phyloP scores from a whole-genome alignment of 92 coral and sea anemone genomes.

The Bergia sp. region DNA sequence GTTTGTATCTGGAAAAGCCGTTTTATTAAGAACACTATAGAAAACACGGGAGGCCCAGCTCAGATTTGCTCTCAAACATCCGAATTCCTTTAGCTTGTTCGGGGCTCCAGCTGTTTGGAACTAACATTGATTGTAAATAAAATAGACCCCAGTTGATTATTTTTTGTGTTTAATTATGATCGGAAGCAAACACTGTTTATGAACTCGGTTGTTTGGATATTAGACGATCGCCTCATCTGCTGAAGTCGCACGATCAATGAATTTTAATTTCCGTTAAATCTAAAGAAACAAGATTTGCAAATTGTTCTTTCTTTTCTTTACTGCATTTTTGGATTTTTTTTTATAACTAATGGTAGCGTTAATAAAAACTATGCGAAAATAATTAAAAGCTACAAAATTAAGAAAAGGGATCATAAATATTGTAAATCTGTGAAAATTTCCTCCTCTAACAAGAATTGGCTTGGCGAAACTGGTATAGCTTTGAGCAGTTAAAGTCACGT shows the following conservation, averaged over 20 bases:
- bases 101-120: constrained; percentile 16
- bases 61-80: constrained; percentile 12
- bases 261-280: constrained; percentile 32
- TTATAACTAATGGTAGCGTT: background rate
- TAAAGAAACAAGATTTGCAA: background rate
- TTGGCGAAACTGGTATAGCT: background rate
- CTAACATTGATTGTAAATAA: constrained; percentile 22
- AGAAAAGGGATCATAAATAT: background rate
- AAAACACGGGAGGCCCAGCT: constrained; percentile 11
- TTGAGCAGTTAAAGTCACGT: background rate
- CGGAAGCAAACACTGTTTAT: constrained; percentile 32
- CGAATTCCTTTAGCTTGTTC: constrained; percentile 23
- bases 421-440: background rate
- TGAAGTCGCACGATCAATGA: constrained; percentile 21
- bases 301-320: background rate
- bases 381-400: constrained; percentile 9
- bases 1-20: background rate
- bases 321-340: background rate
- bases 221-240: constrained; percentile 34
- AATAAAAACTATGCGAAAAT: background rate
- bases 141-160: constrained; percentile 13
- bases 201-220: constrained; percentile 6
- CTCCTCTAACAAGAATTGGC: background rate
- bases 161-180: constrained; percentile 35
- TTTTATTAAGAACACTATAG: background rate